A percentile compares a stretch with the other conserved stretches of the same genome.
phyloP scores from a whole-genome alignment of 2,888 invertebrate genomes.

The Apodemia duryi region DNA sequence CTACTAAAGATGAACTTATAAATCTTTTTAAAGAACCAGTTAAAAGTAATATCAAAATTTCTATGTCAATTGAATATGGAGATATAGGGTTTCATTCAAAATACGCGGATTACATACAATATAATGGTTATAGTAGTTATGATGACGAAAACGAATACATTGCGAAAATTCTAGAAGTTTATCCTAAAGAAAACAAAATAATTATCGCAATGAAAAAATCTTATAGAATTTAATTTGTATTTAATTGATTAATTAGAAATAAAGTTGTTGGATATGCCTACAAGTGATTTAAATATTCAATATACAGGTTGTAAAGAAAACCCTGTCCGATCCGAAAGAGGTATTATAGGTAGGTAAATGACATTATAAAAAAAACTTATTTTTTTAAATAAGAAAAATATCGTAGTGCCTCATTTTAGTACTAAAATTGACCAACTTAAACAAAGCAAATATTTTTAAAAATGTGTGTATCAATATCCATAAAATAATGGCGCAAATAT shows the following conservation, averaged over 20 bases:
- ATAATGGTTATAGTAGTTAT: constrained; percentile 33
- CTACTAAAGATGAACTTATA: constrained; percentile 40
- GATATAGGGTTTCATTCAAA: constrained; percentile 58
- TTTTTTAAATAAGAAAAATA: too few relatives aligned
- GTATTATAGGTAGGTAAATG: too few relatives aligned
- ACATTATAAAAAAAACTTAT: too few relatives aligned
- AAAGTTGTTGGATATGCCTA: not conserved
- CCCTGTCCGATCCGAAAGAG: too few relatives aligned
- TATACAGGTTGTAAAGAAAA: too few relatives aligned
- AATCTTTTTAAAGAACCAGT: constrained; percentile 41
- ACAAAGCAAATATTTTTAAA: too few relatives aligned
- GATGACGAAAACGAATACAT: constrained; percentile 36
- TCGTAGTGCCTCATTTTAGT: too few relatives aligned
- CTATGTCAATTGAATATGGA: constrained; percentile 50
- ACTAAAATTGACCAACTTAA: too few relatives aligned
- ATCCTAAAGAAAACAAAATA: constrained; percentile 49
- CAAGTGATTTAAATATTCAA: not conserved
- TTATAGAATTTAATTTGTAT: not conserved
- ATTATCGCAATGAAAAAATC: constrained; percentile 23
- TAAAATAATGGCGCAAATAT: too few relatives aligned
- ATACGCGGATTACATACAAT: constrained; percentile 49
- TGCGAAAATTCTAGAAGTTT: constrained; percentile 44
- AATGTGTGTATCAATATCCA: too few relatives aligned
- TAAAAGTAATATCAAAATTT: constrained; percentile 30
- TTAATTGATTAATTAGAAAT: not conserved